Evolutionary conservation across 2,797 vertebrate species (phyloP).

Genomic region (Anniella stebbinsi): DNA sequence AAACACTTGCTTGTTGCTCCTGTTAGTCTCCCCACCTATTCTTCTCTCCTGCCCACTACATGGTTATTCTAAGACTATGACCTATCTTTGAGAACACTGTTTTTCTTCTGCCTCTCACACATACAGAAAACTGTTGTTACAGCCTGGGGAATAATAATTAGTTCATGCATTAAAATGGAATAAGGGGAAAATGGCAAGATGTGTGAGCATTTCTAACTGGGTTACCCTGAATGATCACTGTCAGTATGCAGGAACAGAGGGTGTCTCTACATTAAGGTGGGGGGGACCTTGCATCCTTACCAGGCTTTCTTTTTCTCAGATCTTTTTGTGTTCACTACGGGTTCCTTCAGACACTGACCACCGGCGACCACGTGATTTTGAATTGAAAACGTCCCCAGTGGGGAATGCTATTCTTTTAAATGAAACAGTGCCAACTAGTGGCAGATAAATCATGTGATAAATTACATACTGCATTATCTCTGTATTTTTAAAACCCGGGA

Average conservation of each 20-base stretch:
- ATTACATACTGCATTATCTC: background rate
- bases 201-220: background rate
- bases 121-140: conserved; percentile 17
- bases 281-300: no score
- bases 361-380: no score
- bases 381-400: no score
- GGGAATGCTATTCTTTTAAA: no score
- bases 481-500: background rate
- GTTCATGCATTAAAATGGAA: conserved; percentile 1
- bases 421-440: no score
- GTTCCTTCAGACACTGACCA: no score
- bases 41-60: background rate
- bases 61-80: background rate
- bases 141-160: conserved; percentile 20
- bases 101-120: background rate
- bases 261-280: no score
- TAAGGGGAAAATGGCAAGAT: background rate
- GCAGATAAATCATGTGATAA: no score
- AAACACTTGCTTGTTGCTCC: background rate
- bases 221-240: background rate
- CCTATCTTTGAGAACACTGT: background rate
- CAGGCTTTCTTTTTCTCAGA: no score
- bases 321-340: no score
- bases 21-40: no score
- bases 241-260: background rate